Evolutionary conservation across 35 echinoderm and acorn worm genomes (phyloP).

Genomic region (Lytechinus variegatus): DNA sequence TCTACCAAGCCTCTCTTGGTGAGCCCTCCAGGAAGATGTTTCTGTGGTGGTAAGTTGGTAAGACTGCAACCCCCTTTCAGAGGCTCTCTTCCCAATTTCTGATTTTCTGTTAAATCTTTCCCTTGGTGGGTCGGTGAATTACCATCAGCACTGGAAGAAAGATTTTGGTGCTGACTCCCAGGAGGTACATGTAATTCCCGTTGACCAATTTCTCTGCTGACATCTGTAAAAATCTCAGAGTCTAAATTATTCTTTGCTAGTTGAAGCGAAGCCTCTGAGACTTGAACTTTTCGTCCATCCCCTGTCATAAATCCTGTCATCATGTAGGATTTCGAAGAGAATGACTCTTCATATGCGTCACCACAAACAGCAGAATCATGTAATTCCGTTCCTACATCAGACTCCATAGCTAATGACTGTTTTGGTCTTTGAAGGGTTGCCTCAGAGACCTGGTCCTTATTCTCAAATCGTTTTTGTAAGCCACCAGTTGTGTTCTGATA

Average conservation of each 20-base stretch:
- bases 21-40: background rate
- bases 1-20: background rate
- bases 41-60: background rate
- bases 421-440: no score
- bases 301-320: constrained; percentile 69
- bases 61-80: background rate
- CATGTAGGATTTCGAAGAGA: background rate
- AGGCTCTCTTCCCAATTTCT: background rate
- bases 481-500: background rate
- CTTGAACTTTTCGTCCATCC: constrained; percentile 53
- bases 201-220: background rate
- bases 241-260: constrained; percentile 26
- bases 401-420: no score
- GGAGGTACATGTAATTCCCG: background rate
- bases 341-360: background rate
- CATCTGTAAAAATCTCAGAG: background rate
- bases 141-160: background rate
- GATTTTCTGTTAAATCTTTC: background rate
- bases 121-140: background rate
- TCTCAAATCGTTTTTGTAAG: no score
- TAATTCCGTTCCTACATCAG: background rate
- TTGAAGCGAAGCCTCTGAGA: constrained; percentile 56
- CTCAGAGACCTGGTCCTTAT: no score
- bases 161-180: background rate
- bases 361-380: background rate